Percentiles rank a stretch among this genome's conserved stretches.
phyloP scores from a whole-genome alignment of 2,888 invertebrate species.

The Drosophila incognita region DNA sequence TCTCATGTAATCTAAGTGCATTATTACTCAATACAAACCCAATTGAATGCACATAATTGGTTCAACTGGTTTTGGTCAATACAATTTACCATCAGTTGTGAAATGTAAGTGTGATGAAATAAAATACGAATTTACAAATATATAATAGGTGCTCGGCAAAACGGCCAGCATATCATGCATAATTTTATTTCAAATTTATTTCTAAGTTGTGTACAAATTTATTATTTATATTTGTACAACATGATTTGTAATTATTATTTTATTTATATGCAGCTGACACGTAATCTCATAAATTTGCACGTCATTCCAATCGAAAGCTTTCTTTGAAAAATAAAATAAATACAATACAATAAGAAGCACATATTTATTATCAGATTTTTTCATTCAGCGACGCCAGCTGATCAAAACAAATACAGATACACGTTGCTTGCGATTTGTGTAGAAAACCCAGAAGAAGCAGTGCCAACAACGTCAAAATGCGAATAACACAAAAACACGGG shows the following conservation, averaged over 20 bases:
- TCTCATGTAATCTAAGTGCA: constrained; percentile 44
- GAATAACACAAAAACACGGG: constrained; percentile 54
- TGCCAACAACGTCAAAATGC: constrained; percentile 57
- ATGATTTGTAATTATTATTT: constrained; percentile 2
- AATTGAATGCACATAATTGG: constrained; percentile 15
- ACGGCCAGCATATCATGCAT: neutral
- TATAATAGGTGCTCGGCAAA: neutral
- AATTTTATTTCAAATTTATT: neutral
- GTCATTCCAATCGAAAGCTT: constrained; percentile 36
- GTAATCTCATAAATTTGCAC: constrained; percentile 4
- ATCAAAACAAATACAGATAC: constrained; percentile 51
- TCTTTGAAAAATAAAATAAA: constrained; percentile 8
- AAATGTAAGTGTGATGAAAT: constrained; percentile 53
- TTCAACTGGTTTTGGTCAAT: constrained; percentile 37
- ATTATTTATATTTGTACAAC: neutral
- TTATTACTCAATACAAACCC: constrained; percentile 43
- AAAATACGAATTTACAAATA: neutral
- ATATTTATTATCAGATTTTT: constrained; percentile 34
- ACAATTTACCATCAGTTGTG: constrained; percentile 16
- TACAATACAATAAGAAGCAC: constrained; percentile 19
- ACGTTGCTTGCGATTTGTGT: constrained; percentile 52
- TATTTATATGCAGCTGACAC: constrained; percentile 16
- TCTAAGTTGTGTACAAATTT: neutral
- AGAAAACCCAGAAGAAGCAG: constrained; percentile 58
- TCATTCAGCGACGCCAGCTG: constrained; percentile 48